phyloP scores from a whole-genome alignment of 2,113 vertebrate genomes.

The Piprites chloris region DNA sequence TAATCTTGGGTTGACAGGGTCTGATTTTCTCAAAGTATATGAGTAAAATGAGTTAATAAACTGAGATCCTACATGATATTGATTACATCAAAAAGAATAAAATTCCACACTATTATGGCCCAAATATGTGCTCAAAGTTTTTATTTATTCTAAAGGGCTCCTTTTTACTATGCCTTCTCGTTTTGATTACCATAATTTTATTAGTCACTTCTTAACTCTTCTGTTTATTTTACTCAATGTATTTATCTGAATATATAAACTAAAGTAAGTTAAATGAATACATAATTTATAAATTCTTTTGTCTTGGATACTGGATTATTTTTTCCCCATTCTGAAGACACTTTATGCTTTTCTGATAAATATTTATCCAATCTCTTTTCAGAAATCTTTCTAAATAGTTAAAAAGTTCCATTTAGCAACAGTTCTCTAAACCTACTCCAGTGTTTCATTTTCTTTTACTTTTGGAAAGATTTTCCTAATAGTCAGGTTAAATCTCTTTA shows the following conservation, averaged over 20 bases:
- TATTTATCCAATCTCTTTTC: not conserved
- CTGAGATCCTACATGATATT: not conserved
- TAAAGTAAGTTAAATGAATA: not conserved
- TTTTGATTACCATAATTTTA: not conserved
- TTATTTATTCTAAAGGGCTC: not conserved
- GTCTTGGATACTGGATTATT: not conserved
- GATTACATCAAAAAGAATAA: not conserved
- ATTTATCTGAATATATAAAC: not conserved
- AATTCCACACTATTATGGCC: not conserved
- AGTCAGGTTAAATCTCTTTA: not conserved
- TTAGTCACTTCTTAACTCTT: not conserved
- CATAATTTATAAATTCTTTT: not conserved
- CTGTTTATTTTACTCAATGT: not conserved
- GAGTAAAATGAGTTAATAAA: not conserved
- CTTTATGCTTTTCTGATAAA: not conserved
- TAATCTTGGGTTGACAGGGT: not conserved
- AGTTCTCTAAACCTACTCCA: not conserved
- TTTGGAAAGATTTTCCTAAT: not conserved
- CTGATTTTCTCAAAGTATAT: not conserved
- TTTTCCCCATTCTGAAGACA: not conserved
- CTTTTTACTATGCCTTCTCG: not conserved
- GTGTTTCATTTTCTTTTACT: not conserved
- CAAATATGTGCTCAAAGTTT: not conserved
- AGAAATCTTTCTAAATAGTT: not conserved
- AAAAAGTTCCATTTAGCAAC: not conserved